phyloP scores from a whole-genome alignment of 2,888 invertebrate genomes.

The Oeneis ivallda region DNA sequence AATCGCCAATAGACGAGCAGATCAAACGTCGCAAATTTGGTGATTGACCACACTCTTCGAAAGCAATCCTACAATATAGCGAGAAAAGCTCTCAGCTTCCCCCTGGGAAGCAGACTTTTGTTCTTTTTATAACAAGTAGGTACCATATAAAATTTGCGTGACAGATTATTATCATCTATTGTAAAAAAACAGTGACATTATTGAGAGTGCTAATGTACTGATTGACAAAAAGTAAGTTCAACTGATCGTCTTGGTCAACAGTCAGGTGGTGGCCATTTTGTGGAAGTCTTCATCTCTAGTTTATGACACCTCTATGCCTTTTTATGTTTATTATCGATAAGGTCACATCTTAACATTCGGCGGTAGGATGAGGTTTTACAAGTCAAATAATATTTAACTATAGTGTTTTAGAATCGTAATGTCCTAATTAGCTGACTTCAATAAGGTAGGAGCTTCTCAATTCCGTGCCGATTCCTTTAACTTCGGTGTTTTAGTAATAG shows the following conservation, averaged over 20 bases:
- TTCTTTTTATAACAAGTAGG: too few species aligned
- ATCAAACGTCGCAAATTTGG: too few species aligned
- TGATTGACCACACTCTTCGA: too few species aligned
- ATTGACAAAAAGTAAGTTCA: background rate
- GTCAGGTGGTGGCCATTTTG: background rate
- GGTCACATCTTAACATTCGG: constrained; percentile 24
- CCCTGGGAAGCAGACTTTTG: too few species aligned
- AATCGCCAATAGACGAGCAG: too few species aligned
- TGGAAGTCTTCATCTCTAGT: background rate
- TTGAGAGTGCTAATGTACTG: background rate
- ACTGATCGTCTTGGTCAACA: background rate
- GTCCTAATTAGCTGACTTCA: constrained; percentile 17
- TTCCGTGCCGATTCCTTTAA: background rate
- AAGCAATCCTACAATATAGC: too few species aligned
- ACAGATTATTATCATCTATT: too few species aligned
- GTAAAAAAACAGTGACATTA: too few species aligned
- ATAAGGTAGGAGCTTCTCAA: background rate
- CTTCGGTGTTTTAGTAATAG: too few species aligned
- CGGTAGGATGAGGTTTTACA: constrained; percentile 20
- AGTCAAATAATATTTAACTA: constrained; percentile 20
- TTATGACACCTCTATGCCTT: background rate
- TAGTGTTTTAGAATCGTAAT: constrained; percentile 9
- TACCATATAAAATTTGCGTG: too few species aligned
- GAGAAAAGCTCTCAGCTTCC: too few species aligned
- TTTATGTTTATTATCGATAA: constrained; percentile 28